A percentile compares a stretch with the other conserved stretches of the same genome.
phyloP scores from a whole-genome alignment of 2,113 vertebrate species.

The Amia ocellicauda region DNA sequence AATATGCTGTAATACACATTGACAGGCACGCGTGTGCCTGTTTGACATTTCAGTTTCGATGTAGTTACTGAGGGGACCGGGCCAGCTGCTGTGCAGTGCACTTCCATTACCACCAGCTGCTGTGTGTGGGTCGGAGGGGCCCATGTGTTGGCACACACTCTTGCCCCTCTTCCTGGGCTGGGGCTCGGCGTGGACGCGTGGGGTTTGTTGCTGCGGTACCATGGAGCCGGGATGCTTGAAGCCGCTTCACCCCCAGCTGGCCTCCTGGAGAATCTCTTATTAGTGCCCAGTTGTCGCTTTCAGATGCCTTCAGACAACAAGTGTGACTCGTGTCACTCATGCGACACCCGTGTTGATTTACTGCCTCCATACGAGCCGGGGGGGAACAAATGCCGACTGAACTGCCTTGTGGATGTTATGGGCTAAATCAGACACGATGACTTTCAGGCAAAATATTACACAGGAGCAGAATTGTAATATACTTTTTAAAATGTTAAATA shows the following conservation, averaged over 20 bases:
- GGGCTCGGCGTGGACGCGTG: slow-evolving; percentile 70
- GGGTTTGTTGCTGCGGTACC: slow-evolving; percentile 72
- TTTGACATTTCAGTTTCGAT: too few species aligned
- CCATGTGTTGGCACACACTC: slow-evolving; percentile 61
- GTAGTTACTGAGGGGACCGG: too few species aligned
- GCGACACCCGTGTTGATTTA: slow-evolving; percentile 45
- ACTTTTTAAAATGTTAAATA: too few species aligned
- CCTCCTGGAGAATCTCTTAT: slow-evolving; percentile 73
- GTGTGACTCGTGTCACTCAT: slow-evolving; percentile 26
- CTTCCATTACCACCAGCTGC: too few species aligned
- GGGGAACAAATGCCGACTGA: too few species aligned
- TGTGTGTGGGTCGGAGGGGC: slow-evolving; percentile 41
- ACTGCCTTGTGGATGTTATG: too few species aligned
- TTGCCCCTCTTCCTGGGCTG: slow-evolving; percentile 52
- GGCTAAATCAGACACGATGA: too few species aligned
- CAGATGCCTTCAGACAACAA: slow-evolving; percentile 54
- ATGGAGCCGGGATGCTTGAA: slow-evolving; percentile 62
- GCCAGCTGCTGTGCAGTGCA: too few species aligned
- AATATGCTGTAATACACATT: too few species aligned
- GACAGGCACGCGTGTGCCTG: too few species aligned
- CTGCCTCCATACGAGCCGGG: slow-evolving; percentile 22
- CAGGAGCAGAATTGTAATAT: too few species aligned
- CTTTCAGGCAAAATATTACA: too few species aligned
- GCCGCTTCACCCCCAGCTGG: slow-evolving; percentile 75
- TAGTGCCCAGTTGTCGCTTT: slow-evolving; percentile 76